Evolutionary conservation across 2,888 invertebrate species (phyloP).

Genomic region (Zhuqinia jingwanae): DNA sequence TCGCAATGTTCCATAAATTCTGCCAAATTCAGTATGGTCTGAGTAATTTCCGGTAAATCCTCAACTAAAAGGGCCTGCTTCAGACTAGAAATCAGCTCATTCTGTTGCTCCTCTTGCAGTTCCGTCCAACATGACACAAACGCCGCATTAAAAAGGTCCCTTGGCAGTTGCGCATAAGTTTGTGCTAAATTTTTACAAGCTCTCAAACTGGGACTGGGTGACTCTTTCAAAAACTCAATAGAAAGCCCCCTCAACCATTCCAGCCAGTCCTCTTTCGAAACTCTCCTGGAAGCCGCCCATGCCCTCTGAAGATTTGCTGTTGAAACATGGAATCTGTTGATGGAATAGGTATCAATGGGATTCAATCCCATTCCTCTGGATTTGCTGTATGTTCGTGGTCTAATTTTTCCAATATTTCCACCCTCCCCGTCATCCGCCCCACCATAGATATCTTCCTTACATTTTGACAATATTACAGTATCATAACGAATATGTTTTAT

Average conservation of each 20-base stretch:
- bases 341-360: constrained; percentile 87
- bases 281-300: constrained; percentile 95
- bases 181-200: constrained; percentile 96
- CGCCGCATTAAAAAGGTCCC: constrained; percentile 98
- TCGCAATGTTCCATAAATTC: constrained; percentile 99
- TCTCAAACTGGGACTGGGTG: constrained; percentile 95
- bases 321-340: constrained; percentile 91
- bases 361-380: constrained; percentile 83
- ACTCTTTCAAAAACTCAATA: constrained; percentile 96
- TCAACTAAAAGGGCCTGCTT: constrained; percentile 95
- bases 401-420: constrained; percentile 68
- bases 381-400: constrained; percentile 69
- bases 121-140: constrained; percentile 99
- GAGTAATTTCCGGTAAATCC: constrained; percentile 97
- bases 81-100: constrained; percentile 91
- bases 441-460: constrained; percentile 80
- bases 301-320: constrained; percentile 92
- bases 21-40: constrained; percentile 97
- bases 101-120: constrained; percentile 89
- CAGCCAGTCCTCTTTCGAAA: constrained; percentile 99
- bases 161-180: constrained; percentile 96
- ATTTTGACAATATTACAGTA: constrained; percentile 83
- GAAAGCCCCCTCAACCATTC: constrained; percentile 97
- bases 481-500: constrained; percentile 91
- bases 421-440: constrained; percentile 78